Base-by-base conservation (phyloP, 2,113 vertebrate species). In the Callochromis pleurospilus region DNA sequence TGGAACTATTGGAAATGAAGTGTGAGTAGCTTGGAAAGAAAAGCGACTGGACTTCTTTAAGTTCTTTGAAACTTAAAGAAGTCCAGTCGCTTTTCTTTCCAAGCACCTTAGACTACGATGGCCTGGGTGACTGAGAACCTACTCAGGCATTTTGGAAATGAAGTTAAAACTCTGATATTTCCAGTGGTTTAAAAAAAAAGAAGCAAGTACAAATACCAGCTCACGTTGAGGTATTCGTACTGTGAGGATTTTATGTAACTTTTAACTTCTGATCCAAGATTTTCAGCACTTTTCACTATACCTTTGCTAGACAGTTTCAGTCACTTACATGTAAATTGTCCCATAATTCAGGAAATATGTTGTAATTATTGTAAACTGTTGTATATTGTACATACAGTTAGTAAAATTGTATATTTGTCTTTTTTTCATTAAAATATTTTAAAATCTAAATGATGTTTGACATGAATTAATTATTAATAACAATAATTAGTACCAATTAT, bases 81-180 rank as follows among this genome's bases (percentile, higher is more conserved):
- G 60, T 65, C 33, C 3, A 65, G 19, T 38, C 6, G 4, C 10
- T 21, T 38, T 65, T 21, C 60, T 38, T 65, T 21, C 19, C 10
- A 38, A 21, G 60, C 19, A 5, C 33, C 60, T 68, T 38, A 68
- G 60, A 38, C 60, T 38, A 38, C 6, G 1, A 38, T 5, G 60
- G 10, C 60, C 60, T 13, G 60, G 60, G 6, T 65, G 60, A 38
- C 33, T 38, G 60, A 65, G 19, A 65, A 38, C 11, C 33, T 38
- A 3, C 33, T 15, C 55, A 65, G 60, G 0, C 60, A 65, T 21
- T 13, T 38, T 65, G 33, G 33, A 65, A 65, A 38, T 21, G 0
- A 65, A 65, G 19, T 3, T 38, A 65, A 65, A 38, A 5, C 33
- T 38, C 10, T 65, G 60, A 65, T 65, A 38, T 38, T 38, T 65